Conservation (phyloP, 2,888 invertebrate species). For the Trichogramma dendrolimi region DNA sequence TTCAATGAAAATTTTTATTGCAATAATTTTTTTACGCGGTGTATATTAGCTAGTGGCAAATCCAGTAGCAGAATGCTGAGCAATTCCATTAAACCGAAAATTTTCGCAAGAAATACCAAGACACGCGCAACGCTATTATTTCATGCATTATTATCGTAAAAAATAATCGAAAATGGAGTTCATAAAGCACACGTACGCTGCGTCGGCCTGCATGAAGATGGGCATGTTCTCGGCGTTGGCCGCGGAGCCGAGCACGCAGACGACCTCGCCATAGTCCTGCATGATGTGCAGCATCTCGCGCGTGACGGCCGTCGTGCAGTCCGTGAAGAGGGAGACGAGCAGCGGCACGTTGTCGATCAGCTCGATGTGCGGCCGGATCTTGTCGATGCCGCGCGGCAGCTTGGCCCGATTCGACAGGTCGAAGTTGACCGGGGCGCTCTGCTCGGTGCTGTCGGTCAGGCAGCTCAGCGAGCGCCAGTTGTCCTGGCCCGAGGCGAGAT, state of each 20-base stretch:
- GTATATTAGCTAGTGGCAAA: no score
- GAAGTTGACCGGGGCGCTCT: constrained; percentile 85
- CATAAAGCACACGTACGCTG: constrained; percentile 57
- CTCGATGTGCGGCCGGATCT: constrained; percentile 92
- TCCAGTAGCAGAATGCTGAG: no score
- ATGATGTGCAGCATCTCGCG: constrained; percentile 91
- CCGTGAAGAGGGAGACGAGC: constrained; percentile 94
- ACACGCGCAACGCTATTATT: no score
- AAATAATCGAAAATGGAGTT: no score
- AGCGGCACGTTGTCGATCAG: constrained; percentile 96
- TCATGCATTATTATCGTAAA: no score
- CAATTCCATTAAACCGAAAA: no score
- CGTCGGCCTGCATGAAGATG: constrained; percentile 91
- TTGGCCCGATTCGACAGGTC: constrained; percentile 93
- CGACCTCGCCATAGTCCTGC: constrained; percentile 95
- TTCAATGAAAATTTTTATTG: no score
- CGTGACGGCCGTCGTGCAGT: constrained; percentile 89
- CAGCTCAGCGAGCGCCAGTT: constrained; percentile 81
- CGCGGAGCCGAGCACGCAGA: constrained; percentile 88
- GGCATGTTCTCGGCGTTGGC: constrained; percentile 86
- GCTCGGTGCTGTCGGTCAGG: constrained; percentile 84
- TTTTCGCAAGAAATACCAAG: no score
- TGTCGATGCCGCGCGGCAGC: constrained; percentile 91
- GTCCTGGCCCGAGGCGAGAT: constrained; percentile 59
- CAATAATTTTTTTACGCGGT: no score